Evolutionary conservation across 2,888 invertebrate genomes (phyloP), one percentile per base, ranked within the genome.

Genomic region (Pterobdella sp.): DNA sequence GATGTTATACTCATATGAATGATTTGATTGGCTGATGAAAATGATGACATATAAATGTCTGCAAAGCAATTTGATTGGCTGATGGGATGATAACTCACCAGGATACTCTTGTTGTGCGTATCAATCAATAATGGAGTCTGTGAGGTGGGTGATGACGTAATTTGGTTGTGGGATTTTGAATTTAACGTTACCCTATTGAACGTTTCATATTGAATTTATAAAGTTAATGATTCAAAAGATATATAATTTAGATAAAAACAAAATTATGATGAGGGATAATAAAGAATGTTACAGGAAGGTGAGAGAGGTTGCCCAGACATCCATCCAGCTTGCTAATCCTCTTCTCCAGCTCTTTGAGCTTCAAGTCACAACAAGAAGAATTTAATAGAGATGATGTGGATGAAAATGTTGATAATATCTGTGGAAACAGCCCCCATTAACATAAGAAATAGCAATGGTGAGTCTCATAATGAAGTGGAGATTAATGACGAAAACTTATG

Each of bases 341-440:
- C 31, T 52, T 69, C 52, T 69, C 69, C 52, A 69, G 34, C 22
- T 49, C 49, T 29, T 34, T 52, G n/a, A 69, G 31, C 69, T 69
- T 7, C 26, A 26, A 34, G 34, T 18, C 3, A 34, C 4, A 66
- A 22, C 26, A 26, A 3, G n/a, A 34, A 35, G 49, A 42, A 14
- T 7, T 42, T 42, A 14, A 22, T 42, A 42, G 22, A 14, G 49
- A 42, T 42, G 49, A 42, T 42, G 49, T 14, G 7, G 49, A 14
- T 42, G 7, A 22, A 14, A 42, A 42, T 42, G 49, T 14, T 42
- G 49, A 42, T 42, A 22, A 42, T 42, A 22, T 42, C 22, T 42
- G 49, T 42, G 22, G 22, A 14, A 22, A 42, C 22, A n/a, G n/a
- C n/a, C n/a, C n/a, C n/a, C n/a, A n/a, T n/a, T n/a, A n/a, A n/a